Conservation (phyloP, 2,113 vertebrate species). For the Neolamprologus kungweensis region DNA sequence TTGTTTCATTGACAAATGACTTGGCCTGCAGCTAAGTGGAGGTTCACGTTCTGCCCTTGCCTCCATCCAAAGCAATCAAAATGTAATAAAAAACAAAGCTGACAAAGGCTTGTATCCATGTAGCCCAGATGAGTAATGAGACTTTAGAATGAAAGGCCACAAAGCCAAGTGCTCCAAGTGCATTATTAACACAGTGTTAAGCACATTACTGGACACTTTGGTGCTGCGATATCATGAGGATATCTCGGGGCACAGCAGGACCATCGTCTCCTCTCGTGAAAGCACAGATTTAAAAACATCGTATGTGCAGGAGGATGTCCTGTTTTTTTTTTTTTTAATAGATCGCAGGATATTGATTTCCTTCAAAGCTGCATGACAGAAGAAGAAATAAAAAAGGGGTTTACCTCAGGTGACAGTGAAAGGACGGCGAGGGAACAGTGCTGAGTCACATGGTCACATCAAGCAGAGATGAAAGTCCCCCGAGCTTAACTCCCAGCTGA, state of each 20-base stretch:
- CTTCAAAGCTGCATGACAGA: neutral
- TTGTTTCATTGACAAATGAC: constrained; percentile 32
- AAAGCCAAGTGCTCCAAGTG: constrained; percentile 4
- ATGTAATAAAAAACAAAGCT: neutral
- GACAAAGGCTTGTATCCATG: constrained; percentile 15
- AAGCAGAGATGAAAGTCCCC: constrained; percentile 18
- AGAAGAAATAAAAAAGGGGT: neutral
- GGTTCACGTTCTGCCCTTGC: neutral
- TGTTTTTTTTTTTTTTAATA: neutral
- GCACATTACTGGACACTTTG: neutral
- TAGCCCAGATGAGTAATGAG: constrained; percentile 1
- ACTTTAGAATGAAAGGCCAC: neutral
- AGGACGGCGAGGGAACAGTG: neutral
- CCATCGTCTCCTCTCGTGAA: rapidly evolving
- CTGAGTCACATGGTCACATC: neutral
- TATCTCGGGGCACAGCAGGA: neutral
- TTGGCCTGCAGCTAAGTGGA: neutral
- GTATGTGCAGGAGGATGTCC: neutral
- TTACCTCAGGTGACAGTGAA: constrained; percentile 15
- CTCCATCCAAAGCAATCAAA: constrained; percentile 16
- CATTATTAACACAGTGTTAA: neutral
- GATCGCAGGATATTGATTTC: neutral
- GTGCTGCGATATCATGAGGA: neutral
- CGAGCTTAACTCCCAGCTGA: constrained; percentile 13
- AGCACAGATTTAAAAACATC: neutral